Base-by-base conservation (phyloP, 2,113 vertebrate species). In the Dicrurus megarhynchus region DNA sequence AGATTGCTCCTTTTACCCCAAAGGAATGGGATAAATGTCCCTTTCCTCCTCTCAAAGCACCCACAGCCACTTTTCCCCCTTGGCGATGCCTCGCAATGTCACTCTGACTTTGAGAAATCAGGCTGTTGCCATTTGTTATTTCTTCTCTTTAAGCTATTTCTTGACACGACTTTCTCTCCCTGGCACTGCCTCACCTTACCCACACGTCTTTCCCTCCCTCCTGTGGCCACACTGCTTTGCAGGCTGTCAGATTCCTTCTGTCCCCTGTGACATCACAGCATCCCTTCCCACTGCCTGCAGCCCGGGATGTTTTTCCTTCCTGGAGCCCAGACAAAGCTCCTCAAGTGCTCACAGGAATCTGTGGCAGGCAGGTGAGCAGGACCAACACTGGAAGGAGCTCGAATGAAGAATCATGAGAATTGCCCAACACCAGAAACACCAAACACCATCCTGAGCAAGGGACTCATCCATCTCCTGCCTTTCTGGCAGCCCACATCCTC, bases 1-100 rank as follows among this genome's bases (percentile, higher is more conserved):
- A 1, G 7, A 69, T 13, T 0, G 0, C 18, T 74, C 44, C 55
- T 68, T 91, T 83, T 42, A 28, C 26, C 53, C 82, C 64, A 42
- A 56, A 94, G 57, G 24, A 91, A 65, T 2, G 28, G 67, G 17
- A 33, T 52, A 35, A 83, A 30, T 4, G 32, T 56, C 50, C 42
- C 37, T 74, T 39, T 56, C 32, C 22, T 55, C 33, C 63, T 50
- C 77, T 46, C 68, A 41, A 30, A 89, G 49, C 77, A 50, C 22
- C 17, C 39, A 41, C 26, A 63, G 76, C 28, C 49, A 11, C 67
- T 53, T 42, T 53, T 24, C 9, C 32, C 42, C 60, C 57, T 50
- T 3, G 30, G 42, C 9, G 70, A 35, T 7, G 19, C n/a, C 32
- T 39, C 30, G 2, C 64, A 52, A 35, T 73, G 81, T 24, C 50